These are phyloP conservation scores for Bryconaethiops microstoma DNA, from an alignment of 2,797 vertebrate genomes.

Conservation along the genomic window DNA sequence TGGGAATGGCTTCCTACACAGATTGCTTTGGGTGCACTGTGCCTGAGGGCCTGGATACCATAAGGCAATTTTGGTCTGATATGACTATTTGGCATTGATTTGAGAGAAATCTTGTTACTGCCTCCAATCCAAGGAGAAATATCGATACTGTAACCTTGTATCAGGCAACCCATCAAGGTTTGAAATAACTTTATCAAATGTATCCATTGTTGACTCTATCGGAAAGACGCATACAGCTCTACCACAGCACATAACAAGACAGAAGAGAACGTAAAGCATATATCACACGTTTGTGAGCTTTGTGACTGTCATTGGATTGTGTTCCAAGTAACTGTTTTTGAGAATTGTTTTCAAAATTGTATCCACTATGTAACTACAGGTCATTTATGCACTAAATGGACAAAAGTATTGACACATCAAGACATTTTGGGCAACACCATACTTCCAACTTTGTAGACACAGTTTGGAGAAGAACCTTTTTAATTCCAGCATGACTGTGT, in stretches of 20 bases:
- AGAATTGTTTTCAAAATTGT: background rate
- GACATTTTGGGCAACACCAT: too few species aligned
- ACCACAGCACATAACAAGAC: background rate
- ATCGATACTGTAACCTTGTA: background rate
- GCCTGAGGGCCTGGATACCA: constrained; percentile 6
- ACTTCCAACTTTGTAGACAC: too few species aligned
- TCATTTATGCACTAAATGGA: too few species aligned
- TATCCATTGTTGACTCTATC: background rate
- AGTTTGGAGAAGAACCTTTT: too few species aligned
- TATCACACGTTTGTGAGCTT: background rate
- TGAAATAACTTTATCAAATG: background rate
- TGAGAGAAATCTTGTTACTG: constrained; percentile 20
- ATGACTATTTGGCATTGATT: constrained; percentile 15
- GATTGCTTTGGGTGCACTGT: background rate
- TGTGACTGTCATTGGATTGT: background rate
- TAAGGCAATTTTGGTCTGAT: background rate
- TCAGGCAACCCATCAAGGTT: background rate
- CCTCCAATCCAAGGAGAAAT: background rate
- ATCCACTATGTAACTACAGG: too few species aligned
- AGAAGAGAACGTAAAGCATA: background rate
- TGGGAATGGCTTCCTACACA: background rate
- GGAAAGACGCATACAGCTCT: background rate
- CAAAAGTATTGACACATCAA: too few species aligned
- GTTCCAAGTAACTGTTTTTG: too few species aligned
- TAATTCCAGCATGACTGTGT: too few species aligned